Evolutionary conservation across 2,797 vertebrate species (phyloP), one percentile per base, ranked within the genome.

Genomic region (Lophura swinhoii): DNA sequence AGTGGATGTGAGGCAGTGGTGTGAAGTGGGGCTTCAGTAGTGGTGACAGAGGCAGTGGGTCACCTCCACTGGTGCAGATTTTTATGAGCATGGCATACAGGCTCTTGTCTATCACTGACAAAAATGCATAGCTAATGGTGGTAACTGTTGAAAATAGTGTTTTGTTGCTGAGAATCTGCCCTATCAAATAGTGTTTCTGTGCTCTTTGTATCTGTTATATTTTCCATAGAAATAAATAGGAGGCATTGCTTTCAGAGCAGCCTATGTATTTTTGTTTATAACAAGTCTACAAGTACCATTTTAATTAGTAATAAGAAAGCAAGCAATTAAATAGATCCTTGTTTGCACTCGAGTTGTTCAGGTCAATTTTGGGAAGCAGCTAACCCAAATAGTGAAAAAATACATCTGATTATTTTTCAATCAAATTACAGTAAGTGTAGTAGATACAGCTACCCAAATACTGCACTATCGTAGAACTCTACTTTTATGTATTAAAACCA

Each of bases 281-380:
- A 78, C 33, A 88, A 33, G 67, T 63, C 59, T 66, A 66, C 23
- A 92, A 89, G 92, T 87, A 71, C 16, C 28, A 87, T 46, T 87
- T 77, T 58, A 70, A 87, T 91, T 64, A 91, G 64, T 35, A 86
- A 76, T 2, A 58, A 28, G 53, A 81, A 93, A 88, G 35, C 29
- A 75, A 92, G 87, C 72, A 66, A 53, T 26, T 67, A 88, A 63
- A 88, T 18, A 88, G 60, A 86, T 76, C 20, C 31, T 89, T 81
- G 9, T 44, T 60, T 35, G 35, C 66, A 81, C 20, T 89, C 39
- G 22, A 43, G 26, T 73, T 85, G 28, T 72, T 95, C 28, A 73
- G 51, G 51, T 87, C 39, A 72, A 84, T 81, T 83, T 91, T 7
- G 6, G 33, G 26, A 90, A 89, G 9, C 1, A 56, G 62, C 22